Evolutionary conservation across 1,140 invertebrate species (phyloP).

Genomic region (Drosophila guanche): DNA sequence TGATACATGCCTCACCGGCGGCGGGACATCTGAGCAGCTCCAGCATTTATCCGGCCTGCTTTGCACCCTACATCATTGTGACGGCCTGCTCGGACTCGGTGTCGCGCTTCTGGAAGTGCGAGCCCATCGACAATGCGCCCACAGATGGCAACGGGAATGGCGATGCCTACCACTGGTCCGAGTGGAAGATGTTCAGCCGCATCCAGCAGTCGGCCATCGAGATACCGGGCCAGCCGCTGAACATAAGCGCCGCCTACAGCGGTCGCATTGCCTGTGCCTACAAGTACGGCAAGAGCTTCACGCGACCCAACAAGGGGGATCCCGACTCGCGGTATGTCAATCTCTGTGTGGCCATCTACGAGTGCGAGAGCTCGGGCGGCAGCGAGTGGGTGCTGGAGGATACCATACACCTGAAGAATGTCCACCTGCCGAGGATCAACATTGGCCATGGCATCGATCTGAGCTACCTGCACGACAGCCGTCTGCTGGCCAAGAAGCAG

Average conservation of each 20-base stretch:
- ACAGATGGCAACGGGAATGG: constrained; percentile 64
- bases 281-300: constrained; percentile 94
- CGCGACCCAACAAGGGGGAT: constrained; percentile 89
- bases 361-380: constrained; percentile 99
- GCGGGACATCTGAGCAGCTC: constrained; percentile 99
- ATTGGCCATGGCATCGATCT: constrained; percentile 92
- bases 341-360: constrained; percentile 98
- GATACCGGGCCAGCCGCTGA: constrained; percentile 93
- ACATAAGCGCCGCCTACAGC: constrained; percentile 98
- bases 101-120: constrained; percentile 93
- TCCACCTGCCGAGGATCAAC: constrained; percentile 91
- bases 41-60: constrained; percentile 98
- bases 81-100: constrained; percentile 95
- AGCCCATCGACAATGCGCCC: constrained; percentile 71
- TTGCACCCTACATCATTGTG: constrained; percentile 97
- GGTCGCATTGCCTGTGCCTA: constrained; percentile 98
- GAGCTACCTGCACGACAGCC: constrained; percentile 92
- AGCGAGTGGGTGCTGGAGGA: constrained; percentile 99
- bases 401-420: constrained; percentile 95
- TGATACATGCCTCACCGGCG: constrained; percentile 95
- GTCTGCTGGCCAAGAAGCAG: constrained; percentile 91
- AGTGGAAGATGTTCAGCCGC: constrained; percentile 95
- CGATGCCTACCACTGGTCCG: constrained; percentile 91
- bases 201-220: constrained; percentile 93
- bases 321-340: constrained; percentile 95